phyloP scores from a whole-genome alignment of 2,797 vertebrate genomes.

The Periparus ater region DNA sequence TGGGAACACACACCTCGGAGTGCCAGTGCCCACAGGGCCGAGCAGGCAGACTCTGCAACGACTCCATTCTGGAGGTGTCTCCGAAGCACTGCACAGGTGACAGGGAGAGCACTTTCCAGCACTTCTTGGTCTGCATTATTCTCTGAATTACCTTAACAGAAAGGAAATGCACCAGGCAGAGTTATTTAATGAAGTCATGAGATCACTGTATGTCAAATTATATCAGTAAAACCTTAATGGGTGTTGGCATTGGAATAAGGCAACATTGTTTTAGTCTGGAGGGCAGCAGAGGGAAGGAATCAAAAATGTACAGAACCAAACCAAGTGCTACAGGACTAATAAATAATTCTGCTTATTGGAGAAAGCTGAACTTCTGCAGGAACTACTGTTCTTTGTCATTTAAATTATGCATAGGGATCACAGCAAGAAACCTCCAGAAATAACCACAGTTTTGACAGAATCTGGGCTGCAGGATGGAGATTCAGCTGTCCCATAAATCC shows the following conservation, averaged over 20 bases:
- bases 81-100: slow-evolving; percentile 21
- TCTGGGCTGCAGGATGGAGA: neutral
- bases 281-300: neutral
- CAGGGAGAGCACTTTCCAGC: slow-evolving; percentile 23
- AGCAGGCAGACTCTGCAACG: slow-evolving; percentile 62
- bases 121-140: neutral
- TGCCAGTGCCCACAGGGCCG: slow-evolving; percentile 72
- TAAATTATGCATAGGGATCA: neutral
- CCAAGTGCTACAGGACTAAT: neutral
- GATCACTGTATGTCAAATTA: neutral
- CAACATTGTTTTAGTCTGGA: neutral
- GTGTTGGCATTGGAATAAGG: neutral
- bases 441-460: neutral
- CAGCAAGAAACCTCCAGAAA: neutral
- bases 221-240: neutral
- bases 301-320: neutral
- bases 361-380: neutral
- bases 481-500: neutral
- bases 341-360: neutral
- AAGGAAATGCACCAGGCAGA: neutral
- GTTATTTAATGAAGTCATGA: neutral
- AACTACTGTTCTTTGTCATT: neutral
- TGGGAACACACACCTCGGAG: slow-evolving; percentile 65
- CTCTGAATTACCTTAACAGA: slow-evolving; percentile 29
- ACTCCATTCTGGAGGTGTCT: neutral